Percentiles rank a stretch among this genome's conserved stretches.
Conservation (phyloP, 2,113 vertebrate species). For the Blennius ocellaris region DNA sequence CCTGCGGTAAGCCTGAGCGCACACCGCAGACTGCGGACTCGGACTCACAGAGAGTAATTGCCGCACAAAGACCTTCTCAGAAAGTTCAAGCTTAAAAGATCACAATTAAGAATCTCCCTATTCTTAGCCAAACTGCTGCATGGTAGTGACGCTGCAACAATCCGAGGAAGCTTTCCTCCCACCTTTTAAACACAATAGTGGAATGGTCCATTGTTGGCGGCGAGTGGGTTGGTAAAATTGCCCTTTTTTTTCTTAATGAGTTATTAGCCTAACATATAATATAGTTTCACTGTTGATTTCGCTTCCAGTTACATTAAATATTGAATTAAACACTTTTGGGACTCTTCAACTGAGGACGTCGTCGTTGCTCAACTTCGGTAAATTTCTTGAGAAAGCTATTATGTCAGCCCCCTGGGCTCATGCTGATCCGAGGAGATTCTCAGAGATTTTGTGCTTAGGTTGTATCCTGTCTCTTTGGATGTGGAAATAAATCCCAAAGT, state of each 20-base stretch:
- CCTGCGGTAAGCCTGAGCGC: conserved; percentile 36
- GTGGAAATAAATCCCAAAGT: not conserved
- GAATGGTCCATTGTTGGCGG: not conserved
- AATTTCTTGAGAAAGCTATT: not conserved
- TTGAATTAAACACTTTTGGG: not conserved
- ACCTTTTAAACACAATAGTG: not conserved
- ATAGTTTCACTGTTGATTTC: too few species aligned
- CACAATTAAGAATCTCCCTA: conserved; percentile 54
- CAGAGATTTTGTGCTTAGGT: conserved; percentile 9
- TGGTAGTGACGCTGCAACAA: conserved; percentile 34
- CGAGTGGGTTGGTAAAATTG: not conserved
- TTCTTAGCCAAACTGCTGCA: conserved; percentile 43
- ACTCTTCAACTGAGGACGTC: not conserved
- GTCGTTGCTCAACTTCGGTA: not conserved
- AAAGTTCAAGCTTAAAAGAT: conserved; percentile 65
- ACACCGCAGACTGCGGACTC: conserved; percentile 9
- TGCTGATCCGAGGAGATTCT: conserved; percentile 5
- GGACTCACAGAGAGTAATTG: not conserved
- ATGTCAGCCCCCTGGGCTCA: not conserved
- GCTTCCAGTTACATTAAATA: not conserved
- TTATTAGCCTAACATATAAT: too few species aligned
- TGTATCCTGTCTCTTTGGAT: conserved; percentile 1
- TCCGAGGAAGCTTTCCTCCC: not conserved
- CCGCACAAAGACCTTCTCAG: conserved; percentile 35
- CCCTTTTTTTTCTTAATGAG: not conserved